These are phyloP conservation scores for Drosophila grimshawi DNA, from an alignment of 1,140 invertebrate genomes.

Conservation along the genomic window DNA sequence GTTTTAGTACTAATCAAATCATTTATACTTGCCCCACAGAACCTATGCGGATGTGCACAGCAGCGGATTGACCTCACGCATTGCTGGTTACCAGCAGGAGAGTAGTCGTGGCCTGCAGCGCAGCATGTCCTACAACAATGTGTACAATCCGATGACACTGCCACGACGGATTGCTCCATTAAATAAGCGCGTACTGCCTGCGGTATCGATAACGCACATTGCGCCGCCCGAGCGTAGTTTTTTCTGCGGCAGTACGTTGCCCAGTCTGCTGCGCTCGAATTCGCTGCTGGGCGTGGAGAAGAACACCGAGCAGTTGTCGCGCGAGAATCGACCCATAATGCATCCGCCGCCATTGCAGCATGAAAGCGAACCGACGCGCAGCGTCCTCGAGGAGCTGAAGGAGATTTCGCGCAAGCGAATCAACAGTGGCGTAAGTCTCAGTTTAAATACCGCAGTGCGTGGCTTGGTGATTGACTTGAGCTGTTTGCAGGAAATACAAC, in stretches of 20 bases:
- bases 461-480: conserved; percentile 21
- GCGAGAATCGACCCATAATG: conserved; percentile 79
- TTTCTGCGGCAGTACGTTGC: conserved; percentile 70
- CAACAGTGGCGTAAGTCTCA: conserved; percentile 83
- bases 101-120: conserved; percentile 55
- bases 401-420: conserved; percentile 86
- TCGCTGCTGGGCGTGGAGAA: conserved; percentile 69
- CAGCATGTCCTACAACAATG: conserved; percentile 68
- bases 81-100: conserved; percentile 84
- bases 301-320: conserved; percentile 61
- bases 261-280: conserved; percentile 75
- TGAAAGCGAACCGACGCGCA: conserved; percentile 83
- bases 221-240: conserved; percentile 78
- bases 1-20: neutral
- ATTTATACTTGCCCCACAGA: conserved; percentile 30
- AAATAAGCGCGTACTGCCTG: conserved; percentile 65
- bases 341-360: conserved; percentile 75
- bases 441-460: conserved; percentile 2
- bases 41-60: conserved; percentile 85
- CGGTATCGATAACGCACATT: conserved; percentile 80
- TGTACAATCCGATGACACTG: conserved; percentile 78
- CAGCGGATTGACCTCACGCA: conserved; percentile 83
- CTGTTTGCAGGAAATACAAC: conserved; percentile 65
- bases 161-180: conserved; percentile 59
- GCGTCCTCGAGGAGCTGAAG: conserved; percentile 85